A percentile compares a stretch with the other conserved stretches of the same genome.
Evolutionary conservation across 1,140 invertebrate genomes (phyloP).

Genomic region (Neuroterus valhalla): DNA sequence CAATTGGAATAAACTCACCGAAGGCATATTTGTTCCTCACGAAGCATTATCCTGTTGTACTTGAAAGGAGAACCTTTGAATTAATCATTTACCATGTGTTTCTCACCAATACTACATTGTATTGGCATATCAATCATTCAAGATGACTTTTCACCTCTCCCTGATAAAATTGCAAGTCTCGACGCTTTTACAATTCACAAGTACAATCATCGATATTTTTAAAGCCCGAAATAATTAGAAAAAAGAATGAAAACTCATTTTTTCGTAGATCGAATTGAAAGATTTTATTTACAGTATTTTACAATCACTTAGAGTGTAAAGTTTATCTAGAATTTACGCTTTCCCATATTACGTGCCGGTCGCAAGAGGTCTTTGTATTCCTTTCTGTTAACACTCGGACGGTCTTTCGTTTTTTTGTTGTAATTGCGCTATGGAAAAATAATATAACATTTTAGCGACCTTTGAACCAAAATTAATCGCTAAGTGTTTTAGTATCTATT

Average conservation of each 20-base stretch:
- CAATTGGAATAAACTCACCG: slow-evolving; percentile 55
- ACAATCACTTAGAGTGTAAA: slow-evolving; percentile 27
- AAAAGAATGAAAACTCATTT: background rate
- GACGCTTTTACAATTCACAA: background rate
- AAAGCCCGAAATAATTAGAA: background rate
- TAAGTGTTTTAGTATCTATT: slow-evolving; percentile 24
- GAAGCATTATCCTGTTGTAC: slow-evolving; percentile 46
- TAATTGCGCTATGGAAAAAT: slow-evolving; percentile 45
- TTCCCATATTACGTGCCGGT: slow-evolving; percentile 76
- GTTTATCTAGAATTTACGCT: slow-evolving; percentile 44
- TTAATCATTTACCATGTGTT: slow-evolving; percentile 43
- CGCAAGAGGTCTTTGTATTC: slow-evolving; percentile 84
- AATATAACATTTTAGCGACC: slow-evolving; percentile 26
- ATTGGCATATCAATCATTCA: slow-evolving; percentile 50
- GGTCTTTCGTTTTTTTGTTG: slow-evolving; percentile 36
- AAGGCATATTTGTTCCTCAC: slow-evolving; percentile 54
- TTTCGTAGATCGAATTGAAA: too few relatives aligned
- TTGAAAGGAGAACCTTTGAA: slow-evolving; percentile 58
- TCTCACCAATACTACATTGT: slow-evolving; percentile 34
- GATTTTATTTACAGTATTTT: slow-evolving; percentile 27
- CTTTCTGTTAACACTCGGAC: slow-evolving; percentile 76
- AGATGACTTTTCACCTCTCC: slow-evolving; percentile 71
- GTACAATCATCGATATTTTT: background rate
- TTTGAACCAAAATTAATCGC: slow-evolving; percentile 33
- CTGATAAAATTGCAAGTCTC: slow-evolving; percentile 46